Conservation (phyloP, 2,888 invertebrate genomes). For the Phaonia tiefii region DNA sequence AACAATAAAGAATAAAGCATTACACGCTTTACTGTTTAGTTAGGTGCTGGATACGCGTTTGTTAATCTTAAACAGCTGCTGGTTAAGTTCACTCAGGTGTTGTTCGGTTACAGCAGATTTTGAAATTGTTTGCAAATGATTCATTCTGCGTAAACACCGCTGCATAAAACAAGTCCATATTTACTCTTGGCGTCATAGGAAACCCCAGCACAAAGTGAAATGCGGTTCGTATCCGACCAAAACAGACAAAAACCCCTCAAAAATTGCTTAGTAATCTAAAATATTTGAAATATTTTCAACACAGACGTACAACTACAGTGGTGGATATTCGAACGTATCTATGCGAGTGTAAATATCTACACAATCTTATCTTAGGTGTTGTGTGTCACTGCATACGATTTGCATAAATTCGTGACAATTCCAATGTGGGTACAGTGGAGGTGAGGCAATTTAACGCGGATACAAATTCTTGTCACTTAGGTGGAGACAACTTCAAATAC, state of each 20-base stretch:
- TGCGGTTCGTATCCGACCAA: too few relatives aligned
- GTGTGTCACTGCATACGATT: constrained; percentile 58
- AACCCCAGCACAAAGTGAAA: constrained; percentile 57
- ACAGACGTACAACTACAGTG: background rate
- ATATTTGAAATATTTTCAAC: constrained; percentile 48
- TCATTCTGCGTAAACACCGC: constrained; percentile 31
- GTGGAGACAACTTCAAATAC: too few relatives aligned
- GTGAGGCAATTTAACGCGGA: background rate
- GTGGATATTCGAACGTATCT: constrained; percentile 39
- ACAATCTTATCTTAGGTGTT: constrained; percentile 58
- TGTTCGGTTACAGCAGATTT: constrained; percentile 51
- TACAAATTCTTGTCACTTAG: too few relatives aligned
- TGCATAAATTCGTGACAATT: constrained; percentile 49
- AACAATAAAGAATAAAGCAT: background rate
- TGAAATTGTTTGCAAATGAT: constrained; percentile 60
- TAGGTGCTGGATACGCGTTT: constrained; percentile 25
- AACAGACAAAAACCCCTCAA: constrained; percentile 5
- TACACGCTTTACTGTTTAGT: background rate
- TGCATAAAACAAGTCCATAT: constrained; percentile 26
- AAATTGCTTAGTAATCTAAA: constrained; percentile 48
- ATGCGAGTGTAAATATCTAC: constrained; percentile 2
- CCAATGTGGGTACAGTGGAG: constrained; percentile 23
- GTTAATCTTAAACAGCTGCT: constrained; percentile 36
- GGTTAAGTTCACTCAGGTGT: constrained; percentile 46
- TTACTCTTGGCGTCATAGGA: constrained; percentile 63